These are phyloP conservation scores for Loxodonta africana DNA, from an alignment of 2,113 vertebrate genomes.

Conservation along the genomic window DNA sequence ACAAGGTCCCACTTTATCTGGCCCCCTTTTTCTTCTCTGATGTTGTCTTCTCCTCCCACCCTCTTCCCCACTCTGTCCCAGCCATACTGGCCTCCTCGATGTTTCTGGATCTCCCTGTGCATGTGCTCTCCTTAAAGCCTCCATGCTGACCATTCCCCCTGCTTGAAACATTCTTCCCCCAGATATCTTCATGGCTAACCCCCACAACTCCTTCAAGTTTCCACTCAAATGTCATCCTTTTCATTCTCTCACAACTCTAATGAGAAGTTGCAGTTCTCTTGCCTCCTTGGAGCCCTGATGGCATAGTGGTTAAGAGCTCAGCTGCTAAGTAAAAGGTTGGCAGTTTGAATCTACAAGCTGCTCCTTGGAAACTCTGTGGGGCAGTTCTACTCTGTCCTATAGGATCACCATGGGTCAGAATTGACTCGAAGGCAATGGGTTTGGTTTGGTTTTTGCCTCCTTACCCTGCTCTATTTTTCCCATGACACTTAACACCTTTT, in stretches of 20 bases:
- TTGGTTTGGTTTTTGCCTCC: not conserved
- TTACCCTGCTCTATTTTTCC: not conserved
- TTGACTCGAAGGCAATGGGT: no score
- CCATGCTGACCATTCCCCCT: not conserved
- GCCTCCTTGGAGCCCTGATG: no score
- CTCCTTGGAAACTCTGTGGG: no score
- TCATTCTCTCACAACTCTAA: not conserved
- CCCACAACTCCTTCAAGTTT: not conserved
- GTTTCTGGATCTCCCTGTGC: not conserved
- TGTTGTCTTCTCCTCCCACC: not conserved
- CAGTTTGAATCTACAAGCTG: no score
- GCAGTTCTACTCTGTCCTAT: no score
- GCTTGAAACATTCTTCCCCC: not conserved
- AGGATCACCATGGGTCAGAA: no score
- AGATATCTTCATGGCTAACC: not conserved
- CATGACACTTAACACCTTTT: not conserved
- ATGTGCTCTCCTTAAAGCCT: not conserved
- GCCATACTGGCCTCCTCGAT: not conserved
- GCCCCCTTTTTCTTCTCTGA: not conserved
- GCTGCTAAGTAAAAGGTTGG: no score
- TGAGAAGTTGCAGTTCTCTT: not conserved
- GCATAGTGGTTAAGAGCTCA: no score
- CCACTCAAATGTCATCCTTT: conserved; percentile 34
- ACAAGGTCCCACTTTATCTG: not conserved
- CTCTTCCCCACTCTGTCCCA: not conserved